phyloP scores from a whole-genome alignment of 2,888 invertebrate genomes.

The Cinara cedri region DNA sequence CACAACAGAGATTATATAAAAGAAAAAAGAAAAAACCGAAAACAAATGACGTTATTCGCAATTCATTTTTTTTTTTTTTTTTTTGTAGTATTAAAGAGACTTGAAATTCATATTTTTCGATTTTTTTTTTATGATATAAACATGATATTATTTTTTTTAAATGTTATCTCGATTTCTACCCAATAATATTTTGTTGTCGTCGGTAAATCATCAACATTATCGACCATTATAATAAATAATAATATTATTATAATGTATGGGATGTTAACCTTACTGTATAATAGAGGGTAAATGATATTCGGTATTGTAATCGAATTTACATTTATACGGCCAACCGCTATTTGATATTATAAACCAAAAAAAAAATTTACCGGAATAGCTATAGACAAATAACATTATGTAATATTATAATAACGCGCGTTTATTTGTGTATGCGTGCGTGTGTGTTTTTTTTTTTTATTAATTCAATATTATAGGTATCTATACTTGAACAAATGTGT shows the following conservation, averaged over 20 bases:
- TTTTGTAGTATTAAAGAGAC: too few relatives aligned
- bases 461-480: not conserved
- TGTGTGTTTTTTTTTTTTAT: slow-evolving; percentile 8
- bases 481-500: slow-evolving; percentile 6
- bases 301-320: too few relatives aligned
- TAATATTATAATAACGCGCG: too few relatives aligned
- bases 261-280: too few relatives aligned
- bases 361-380: not conserved
- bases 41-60: not conserved
- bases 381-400: not conserved
- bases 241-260: too few relatives aligned
- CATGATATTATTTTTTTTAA: slow-evolving; percentile 9
- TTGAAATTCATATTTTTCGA: slow-evolving; percentile 32
- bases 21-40: too few relatives aligned
- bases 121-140: not conserved
- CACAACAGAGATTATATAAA: not conserved
- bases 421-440: too few relatives aligned
- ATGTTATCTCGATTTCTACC: not conserved
- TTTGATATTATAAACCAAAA: not conserved
- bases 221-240: not conserved
- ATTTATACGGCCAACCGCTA: not conserved
- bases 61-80: not conserved
- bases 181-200: not conserved
- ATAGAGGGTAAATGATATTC: not conserved
- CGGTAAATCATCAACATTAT: not conserved